Base-by-base conservation (phyloP, 2,797 vertebrate species). In the Podargus strigoides region DNA sequence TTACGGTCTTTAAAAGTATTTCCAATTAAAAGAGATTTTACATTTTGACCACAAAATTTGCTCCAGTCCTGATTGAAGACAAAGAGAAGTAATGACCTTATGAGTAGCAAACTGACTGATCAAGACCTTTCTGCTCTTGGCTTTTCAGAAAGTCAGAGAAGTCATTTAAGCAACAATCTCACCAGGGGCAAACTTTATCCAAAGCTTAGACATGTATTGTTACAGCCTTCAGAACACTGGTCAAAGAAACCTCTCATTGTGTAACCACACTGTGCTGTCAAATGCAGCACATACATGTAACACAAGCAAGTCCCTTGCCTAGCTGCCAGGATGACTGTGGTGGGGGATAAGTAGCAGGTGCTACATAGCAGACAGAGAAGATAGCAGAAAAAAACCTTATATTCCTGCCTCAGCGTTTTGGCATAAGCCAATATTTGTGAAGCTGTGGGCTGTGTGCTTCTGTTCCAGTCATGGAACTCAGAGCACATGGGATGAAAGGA, bases 271-370 rank as follows among this genome's bases (percentile, higher is more conserved):
- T 12, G 41, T 52, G 50, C 49, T 39, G 2, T 16, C n/a, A 18
- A 44, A 23, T 12, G 10, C 47, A 30, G 5, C 41, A 52, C 14
- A 8, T 5, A 6, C 2, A 3, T 2, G 2, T 47, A n/a, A 13
- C 42, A 37, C 66, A 34, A 39, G 3, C 12, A 49, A n/a, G 39
- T n/a, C 10, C 32, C 67, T 73, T 67, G 47, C 41, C 28, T 49
- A 3, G 37, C 73, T 55, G 5, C 36, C 28, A 5, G 18, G 12
- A 32, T 27, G 66, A 12, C 36, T 58, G 47, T 1, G 17, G 17
- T 41, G 22, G 10, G 13, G 32, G 7, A 32, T 7, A 44, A n/a
- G 47, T 4, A 3, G 2, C 2, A 4, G 17, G 12, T 55, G 56
- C 56, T 87, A 9, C 34, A 28, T 0, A 56, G 52, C 16, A 55